These are phyloP conservation scores for Balearica regulorum DNA, from an alignment of 2,797 vertebrate species.

Conservation along the genomic window DNA sequence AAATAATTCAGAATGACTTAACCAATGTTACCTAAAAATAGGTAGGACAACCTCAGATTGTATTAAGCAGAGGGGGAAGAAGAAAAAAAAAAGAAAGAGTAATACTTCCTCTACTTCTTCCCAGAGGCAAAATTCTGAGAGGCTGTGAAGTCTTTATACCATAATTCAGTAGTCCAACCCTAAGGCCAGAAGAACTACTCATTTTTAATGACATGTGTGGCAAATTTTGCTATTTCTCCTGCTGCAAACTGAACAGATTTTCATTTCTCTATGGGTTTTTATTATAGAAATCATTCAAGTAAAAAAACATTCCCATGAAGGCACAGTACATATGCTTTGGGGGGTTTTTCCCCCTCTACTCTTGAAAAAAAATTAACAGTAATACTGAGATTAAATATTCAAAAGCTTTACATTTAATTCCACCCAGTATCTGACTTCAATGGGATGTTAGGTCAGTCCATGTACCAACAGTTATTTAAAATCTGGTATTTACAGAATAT, in stretches of 20 bases:
- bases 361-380: neutral
- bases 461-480: neutral
- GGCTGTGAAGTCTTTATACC: neutral
- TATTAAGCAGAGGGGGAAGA: accelerated
- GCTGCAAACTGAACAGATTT: neutral
- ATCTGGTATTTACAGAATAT: neutral
- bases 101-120: neutral
- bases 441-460: neutral
- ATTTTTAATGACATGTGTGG: neutral
- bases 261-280: neutral
- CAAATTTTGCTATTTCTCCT: neutral
- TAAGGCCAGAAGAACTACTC: neutral
- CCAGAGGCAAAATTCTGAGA: neutral
- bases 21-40: neutral
- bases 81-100: neutral
- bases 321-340: accelerated
- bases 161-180: neutral
- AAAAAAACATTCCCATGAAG: neutral
- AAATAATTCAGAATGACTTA: neutral
- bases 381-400: neutral
- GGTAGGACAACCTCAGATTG: neutral
- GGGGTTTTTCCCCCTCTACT: neutral
- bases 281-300: neutral
- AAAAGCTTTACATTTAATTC: neutral
- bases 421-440: neutral